phyloP scores from a whole-genome alignment of 2,797 vertebrate species.

The Picus viridis region DNA sequence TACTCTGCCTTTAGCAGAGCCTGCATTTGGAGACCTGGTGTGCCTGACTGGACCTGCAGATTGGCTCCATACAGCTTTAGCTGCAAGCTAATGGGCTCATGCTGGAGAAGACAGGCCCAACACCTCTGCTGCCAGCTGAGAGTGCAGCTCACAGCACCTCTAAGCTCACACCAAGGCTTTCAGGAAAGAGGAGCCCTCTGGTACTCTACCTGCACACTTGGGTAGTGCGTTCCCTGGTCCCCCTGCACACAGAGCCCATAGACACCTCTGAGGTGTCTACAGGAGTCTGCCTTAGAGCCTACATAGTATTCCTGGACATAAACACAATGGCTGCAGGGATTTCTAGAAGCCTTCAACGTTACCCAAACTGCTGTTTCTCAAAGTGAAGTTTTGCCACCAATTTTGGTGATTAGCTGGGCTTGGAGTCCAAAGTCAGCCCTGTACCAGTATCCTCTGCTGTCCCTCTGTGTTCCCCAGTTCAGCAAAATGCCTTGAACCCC shows the following conservation, averaged over 20 bases:
- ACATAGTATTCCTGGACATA: rapidly evolving
- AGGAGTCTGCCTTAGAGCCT: background rate
- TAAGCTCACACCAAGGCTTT: background rate
- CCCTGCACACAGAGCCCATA: no score
- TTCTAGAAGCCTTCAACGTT: background rate
- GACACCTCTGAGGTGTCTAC: no score
- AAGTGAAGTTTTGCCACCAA: background rate
- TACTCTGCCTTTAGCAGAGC: background rate
- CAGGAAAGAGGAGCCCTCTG: background rate
- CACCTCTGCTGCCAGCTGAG: background rate
- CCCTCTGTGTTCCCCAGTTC: background rate
- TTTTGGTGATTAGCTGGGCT: background rate
- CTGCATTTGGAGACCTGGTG: background rate
- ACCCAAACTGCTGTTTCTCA: background rate
- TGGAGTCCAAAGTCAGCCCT: background rate
- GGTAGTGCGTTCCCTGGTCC: background rate
- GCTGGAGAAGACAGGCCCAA: background rate
- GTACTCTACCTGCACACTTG: background rate
- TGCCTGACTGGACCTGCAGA: background rate
- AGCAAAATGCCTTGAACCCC: background rate
- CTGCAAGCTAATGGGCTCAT: rapidly evolving
- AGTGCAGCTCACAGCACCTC: background rate
- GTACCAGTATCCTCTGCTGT: background rate
- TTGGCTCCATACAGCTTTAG: background rate
- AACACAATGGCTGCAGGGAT: background rate